Percentiles rank a stretch among this genome's conserved stretches.
These are phyloP conservation scores for Astyanax mexicanus DNA, from an alignment of 2,797 vertebrate genomes.

Conservation along the genomic window DNA sequence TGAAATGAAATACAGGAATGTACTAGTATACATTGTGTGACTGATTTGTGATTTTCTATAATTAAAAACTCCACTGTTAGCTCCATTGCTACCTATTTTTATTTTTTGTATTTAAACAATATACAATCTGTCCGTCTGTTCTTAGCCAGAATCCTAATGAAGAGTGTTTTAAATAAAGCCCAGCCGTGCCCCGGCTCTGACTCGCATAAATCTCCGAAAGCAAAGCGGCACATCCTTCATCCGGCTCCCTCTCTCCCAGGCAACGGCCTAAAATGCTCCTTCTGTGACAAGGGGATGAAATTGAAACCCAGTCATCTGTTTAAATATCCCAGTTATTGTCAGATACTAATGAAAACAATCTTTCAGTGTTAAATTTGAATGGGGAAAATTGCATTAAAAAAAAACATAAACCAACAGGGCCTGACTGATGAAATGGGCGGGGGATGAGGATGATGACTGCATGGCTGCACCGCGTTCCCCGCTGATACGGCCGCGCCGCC, in stretches of 20 bases:
- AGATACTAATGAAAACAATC: slow-evolving; percentile 79
- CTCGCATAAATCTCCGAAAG: slow-evolving; percentile 10
- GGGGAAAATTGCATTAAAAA: slow-evolving; percentile 66
- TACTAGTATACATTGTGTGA: not conserved
- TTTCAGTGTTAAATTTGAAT: slow-evolving; percentile 76
- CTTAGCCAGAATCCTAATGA: not conserved
- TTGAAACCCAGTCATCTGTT: slow-evolving; percentile 79
- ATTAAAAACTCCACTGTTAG: no score
- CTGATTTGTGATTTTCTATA: no score
- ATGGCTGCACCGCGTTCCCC: slow-evolving; percentile 35
- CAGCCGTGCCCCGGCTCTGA: not conserved
- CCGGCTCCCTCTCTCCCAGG: slow-evolving; percentile 37
- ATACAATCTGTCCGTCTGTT: not conserved
- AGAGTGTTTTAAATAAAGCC: not conserved
- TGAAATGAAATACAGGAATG: no score
- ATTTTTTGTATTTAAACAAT: not conserved
- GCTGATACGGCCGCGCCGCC: slow-evolving; percentile 26
- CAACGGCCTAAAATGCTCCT: slow-evolving; percentile 36
- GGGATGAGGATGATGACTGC: slow-evolving; percentile 33
- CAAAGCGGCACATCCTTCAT: slow-evolving; percentile 27
- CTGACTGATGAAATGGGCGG: slow-evolving; percentile 67
- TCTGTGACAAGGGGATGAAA: slow-evolving; percentile 70
- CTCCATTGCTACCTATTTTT: not conserved
- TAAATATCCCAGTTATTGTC: slow-evolving; percentile 79
- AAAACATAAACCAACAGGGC: slow-evolving; percentile 72